These are phyloP conservation scores for Equus quagga DNA, from an alignment of 2,113 vertebrate species.

Conservation along the genomic window DNA sequence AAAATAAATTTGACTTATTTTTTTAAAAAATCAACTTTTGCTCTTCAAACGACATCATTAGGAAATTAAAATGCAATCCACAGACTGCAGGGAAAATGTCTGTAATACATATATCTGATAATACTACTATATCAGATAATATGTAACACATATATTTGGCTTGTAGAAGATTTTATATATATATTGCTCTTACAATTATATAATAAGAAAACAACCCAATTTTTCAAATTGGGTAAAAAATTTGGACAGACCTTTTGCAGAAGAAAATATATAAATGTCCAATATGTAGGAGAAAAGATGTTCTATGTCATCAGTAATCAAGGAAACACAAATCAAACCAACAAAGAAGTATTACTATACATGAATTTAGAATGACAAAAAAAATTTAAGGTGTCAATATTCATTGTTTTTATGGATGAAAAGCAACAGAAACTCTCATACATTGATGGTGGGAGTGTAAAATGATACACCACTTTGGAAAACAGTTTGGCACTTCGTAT, in stretches of 20 bases:
- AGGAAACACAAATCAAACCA: not conserved
- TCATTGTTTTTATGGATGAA: not conserved
- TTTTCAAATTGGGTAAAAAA: not conserved
- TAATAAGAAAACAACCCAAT: not conserved
- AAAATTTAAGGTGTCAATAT: not conserved
- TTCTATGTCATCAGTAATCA: not conserved
- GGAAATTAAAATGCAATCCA: not conserved
- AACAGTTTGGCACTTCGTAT: not conserved
- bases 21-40: not conserved
- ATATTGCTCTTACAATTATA: not conserved
- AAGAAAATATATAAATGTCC: not conserved
- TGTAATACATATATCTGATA: not conserved
- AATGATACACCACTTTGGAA: not conserved
- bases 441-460: not conserved
- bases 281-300: not conserved
- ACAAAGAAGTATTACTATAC: not conserved
- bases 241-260: not conserved
- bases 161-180: not conserved
- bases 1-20: not conserved
- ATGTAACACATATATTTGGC: not conserved
- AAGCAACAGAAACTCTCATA: not conserved
- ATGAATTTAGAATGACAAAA: not conserved
- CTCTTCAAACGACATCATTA: not conserved
- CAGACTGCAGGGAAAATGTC: not conserved
- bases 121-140: not conserved